Base-by-base conservation (phyloP, 2,113 vertebrate species). In the Geococcyx californianus region DNA sequence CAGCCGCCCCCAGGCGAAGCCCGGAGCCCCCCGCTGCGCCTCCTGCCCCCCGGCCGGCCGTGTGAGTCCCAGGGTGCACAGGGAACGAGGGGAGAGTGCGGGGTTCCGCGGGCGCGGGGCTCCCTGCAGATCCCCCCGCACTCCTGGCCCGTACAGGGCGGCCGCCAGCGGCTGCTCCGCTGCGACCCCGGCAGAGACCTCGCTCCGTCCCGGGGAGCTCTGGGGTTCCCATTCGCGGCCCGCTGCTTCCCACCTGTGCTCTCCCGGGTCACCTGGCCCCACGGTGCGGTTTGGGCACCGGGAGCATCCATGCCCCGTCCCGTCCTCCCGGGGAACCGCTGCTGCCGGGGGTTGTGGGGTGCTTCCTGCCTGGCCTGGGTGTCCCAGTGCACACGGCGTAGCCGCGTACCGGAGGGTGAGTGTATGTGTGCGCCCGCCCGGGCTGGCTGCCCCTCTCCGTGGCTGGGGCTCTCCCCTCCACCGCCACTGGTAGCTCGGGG, bases 31-130 rank as follows among this genome's bases (percentile, higher is more conserved):
- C 89, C 68, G 76, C 83, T 90, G 77, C 40, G 42, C 68, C 86
- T 88, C 16, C 83, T 80, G 95, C 88, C 90, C 92, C 93, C 92
- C 76, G 66, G 94, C 94, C 92, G 91, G 87, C 93, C 79, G 95
- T 97, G 97, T 97, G 93, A 97, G 97, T 97, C 78, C 63, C 54
- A 63, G 90, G 87, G 26, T 44, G 38, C 67, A 60, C 90, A 31
- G 74, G 76, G 51, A 68, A 66, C 56, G n/a, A 73, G 33, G 63
- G 70, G 34, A 89, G 73, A 67, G 69, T 76, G 64, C 25, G 51
- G 18, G 47, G 21, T 8, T 14, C 38, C 34, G 15, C 12, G 54
- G 64, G 59, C 64, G 34, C 12, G 20, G 59, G 29, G 40, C 4
- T 67, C 42, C 55, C n/a, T n/a, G n/a, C n/a, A n/a, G n/a, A n/a